phyloP scores from a whole-genome alignment of 2,888 invertebrate species.

The Agelastica alni region DNA sequence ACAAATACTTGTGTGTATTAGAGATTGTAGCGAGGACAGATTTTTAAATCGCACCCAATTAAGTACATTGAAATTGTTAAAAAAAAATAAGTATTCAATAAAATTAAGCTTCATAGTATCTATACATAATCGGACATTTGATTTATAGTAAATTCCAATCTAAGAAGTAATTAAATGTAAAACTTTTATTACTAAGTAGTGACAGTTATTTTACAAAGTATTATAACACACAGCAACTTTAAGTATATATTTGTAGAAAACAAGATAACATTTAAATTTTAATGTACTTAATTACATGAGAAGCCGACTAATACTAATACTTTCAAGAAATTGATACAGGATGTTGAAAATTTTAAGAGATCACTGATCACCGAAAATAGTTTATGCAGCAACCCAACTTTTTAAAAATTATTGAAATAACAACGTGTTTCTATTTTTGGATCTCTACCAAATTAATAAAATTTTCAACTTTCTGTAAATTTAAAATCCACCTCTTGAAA shows the following conservation, averaged over 20 bases:
- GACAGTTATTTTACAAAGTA: too few relatives aligned
- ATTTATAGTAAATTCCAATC: too few relatives aligned
- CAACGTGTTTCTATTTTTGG: not conserved
- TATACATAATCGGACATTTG: too few relatives aligned
- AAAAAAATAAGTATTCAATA: constrained; percentile 3
- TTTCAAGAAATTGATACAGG: constrained; percentile 18
- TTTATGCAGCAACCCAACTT: too few relatives aligned
- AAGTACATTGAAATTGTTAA: constrained; percentile 21
- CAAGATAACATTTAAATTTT: constrained; percentile 3
- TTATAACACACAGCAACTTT: too few relatives aligned
- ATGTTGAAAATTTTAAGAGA: constrained; percentile 13
- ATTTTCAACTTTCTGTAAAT: not conserved
- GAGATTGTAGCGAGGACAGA: constrained; percentile 47
- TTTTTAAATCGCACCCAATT: constrained; percentile 31
- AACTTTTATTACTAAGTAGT: too few relatives aligned
- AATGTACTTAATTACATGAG: constrained; percentile 19
- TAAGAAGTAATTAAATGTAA: too few relatives aligned
- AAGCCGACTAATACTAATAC: constrained; percentile 24
- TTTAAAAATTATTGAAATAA: too few relatives aligned
- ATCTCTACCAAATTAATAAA: not conserved
- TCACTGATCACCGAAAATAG: too few relatives aligned
- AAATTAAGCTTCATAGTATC: too few relatives aligned
- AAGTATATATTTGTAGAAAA: not conserved
- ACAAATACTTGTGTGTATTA: constrained; percentile 35
- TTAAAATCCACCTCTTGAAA: constrained; percentile 17